A percentile compares a stretch with the other conserved stretches of the same genome.
These are phyloP conservation scores for Brachionus angularis DNA, from an alignment of 1,140 invertebrate species.

Conservation along the genomic window DNA sequence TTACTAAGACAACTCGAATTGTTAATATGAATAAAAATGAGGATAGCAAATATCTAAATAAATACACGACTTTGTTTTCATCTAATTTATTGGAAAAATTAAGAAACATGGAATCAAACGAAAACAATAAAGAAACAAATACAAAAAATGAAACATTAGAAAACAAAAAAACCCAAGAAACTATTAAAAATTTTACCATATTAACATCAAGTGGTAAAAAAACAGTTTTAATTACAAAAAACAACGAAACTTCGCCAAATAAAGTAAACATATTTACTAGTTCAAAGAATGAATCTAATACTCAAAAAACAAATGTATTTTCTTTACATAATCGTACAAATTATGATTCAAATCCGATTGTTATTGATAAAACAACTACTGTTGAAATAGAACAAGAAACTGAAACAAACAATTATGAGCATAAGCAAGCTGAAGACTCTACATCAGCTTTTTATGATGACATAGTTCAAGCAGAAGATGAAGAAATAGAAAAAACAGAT, in stretches of 20 bases:
- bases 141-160: slow-evolving; percentile 14
- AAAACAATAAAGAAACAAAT: slow-evolving; percentile 19
- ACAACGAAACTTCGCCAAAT: background rate
- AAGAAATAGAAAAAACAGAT: slow-evolving; percentile 21
- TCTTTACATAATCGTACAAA: no score
- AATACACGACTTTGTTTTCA: slow-evolving; percentile 4
- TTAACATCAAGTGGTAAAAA: slow-evolving; percentile 35
- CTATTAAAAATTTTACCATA: slow-evolving; percentile 33
- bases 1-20: no score
- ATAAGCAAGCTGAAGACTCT: no score
- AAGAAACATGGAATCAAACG: slow-evolving; percentile 4
- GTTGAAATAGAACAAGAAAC: no score
- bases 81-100: slow-evolving; percentile 33
- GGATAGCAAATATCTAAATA: background rate
- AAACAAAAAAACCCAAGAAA: background rate
- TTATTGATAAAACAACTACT: no score
- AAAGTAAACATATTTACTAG: background rate
- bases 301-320: no score
- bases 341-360: no score
- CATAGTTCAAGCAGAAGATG: background rate
- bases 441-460: slow-evolving; percentile 4
- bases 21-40: no score
- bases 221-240: background rate
- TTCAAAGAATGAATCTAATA: no score
- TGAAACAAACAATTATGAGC: no score